phyloP scores from a whole-genome alignment of 2,113 vertebrate genomes.

The Ardeotis arabs region DNA sequence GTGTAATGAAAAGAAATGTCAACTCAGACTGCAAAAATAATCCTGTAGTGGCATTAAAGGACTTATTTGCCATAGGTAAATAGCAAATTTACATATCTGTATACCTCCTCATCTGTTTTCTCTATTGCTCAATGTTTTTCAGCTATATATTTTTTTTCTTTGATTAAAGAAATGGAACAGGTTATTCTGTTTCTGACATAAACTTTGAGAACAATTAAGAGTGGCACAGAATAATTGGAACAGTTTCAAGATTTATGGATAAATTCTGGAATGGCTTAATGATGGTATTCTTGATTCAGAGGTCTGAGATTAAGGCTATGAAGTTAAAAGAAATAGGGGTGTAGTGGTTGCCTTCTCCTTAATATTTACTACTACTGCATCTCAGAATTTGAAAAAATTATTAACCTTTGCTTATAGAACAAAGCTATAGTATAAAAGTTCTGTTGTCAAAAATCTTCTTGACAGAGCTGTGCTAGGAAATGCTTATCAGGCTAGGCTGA shows the following conservation, averaged over 20 bases:
- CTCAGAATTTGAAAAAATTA: neutral
- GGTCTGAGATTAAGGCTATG: neutral
- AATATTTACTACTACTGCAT: neutral
- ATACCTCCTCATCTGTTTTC: neutral
- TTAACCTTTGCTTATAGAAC: neutral
- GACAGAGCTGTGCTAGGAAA: neutral
- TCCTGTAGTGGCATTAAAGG: neutral
- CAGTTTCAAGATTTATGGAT: neutral
- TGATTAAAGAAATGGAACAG: neutral
- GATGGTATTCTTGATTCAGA: neutral
- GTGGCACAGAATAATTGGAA: neutral
- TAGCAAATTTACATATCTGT: neutral
- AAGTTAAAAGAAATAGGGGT: neutral
- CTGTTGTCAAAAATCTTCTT: neutral
- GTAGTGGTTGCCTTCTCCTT: neutral
- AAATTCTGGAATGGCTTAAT: neutral
- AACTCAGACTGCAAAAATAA: neutral
- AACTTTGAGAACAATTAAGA: neutral
- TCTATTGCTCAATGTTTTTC: neutral
- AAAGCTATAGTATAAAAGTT: neutral
- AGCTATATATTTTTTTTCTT: neutral
- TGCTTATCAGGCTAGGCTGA: neutral
- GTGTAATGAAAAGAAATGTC: neutral
- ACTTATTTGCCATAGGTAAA: neutral
- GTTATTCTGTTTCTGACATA: conserved; percentile 16